Evolutionary conservation across 1,140 invertebrate species (phyloP).

Genomic region (Cydia strobilella): DNA sequence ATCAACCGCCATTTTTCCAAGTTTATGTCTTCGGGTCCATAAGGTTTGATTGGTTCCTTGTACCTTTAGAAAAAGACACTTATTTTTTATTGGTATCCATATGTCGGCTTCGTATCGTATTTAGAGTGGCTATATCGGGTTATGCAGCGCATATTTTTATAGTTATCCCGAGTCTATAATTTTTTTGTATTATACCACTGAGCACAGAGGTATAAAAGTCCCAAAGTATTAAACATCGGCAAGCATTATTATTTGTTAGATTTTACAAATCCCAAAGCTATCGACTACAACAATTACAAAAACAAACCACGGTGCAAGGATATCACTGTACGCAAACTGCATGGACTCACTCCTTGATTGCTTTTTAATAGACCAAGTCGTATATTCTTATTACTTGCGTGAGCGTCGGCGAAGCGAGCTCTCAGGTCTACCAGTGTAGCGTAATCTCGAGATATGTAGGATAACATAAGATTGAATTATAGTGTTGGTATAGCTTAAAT

Average conservation of each 20-base stretch:
- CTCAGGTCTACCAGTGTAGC: background rate
- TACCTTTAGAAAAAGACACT: slow-evolving; percentile 27
- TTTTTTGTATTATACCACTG: background rate
- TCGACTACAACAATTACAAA: background rate
- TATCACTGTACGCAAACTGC: background rate
- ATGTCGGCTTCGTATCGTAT: slow-evolving; percentile 7
- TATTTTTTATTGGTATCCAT: slow-evolving; percentile 24
- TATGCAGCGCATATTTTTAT: background rate
- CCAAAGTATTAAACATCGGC: no score
- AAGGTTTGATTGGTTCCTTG: slow-evolving; percentile 30
- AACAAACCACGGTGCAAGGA: background rate
- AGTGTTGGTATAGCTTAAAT: no score
- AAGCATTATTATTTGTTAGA: background rate
- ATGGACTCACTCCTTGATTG: background rate
- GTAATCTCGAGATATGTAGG: background rate
- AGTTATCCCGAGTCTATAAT: background rate
- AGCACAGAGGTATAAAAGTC: no score
- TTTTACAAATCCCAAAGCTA: background rate
- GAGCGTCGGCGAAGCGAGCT: background rate
- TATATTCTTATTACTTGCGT: background rate
- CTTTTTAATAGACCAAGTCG: slow-evolving; percentile 12
- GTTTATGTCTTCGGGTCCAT: slow-evolving; percentile 18
- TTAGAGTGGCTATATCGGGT: slow-evolving; percentile 7
- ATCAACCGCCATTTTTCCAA: background rate
- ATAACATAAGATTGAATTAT: no score